Conservation (phyloP, 2,113 vertebrate genomes). For the Alligator mississippiensis region DNA sequence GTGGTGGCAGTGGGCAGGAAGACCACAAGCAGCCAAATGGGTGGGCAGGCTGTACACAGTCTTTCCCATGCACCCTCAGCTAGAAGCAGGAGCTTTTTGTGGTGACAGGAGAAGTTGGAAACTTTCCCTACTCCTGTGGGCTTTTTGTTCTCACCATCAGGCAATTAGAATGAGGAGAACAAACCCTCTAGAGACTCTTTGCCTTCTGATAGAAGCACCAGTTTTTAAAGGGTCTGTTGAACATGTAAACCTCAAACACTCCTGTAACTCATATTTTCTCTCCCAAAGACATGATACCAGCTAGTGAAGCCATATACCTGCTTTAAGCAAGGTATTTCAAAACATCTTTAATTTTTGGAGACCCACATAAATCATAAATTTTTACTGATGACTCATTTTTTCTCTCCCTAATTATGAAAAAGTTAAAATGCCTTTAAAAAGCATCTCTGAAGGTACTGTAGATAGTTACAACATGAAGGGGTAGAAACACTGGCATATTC, state of each 20-base stretch:
- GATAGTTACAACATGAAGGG: background rate
- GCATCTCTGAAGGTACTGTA: background rate
- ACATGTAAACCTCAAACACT: background rate
- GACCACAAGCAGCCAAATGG: too few relatives aligned
- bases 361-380: slow-evolving; percentile 17
- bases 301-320: background rate
- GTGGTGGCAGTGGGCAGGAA: background rate
- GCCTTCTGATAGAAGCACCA: background rate
- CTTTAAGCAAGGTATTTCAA: slow-evolving; percentile 62
- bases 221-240: background rate
- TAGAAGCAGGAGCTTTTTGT: background rate
- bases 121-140: background rate
- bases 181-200: background rate
- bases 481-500: background rate
- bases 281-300: slow-evolving; percentile 51
- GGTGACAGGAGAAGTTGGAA: background rate
- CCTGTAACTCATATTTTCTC: slow-evolving; percentile 40
- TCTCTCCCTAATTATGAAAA: background rate
- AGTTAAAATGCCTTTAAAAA: slow-evolving; percentile 29
- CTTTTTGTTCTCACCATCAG: background rate
- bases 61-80: background rate
- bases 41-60: too few relatives aligned
- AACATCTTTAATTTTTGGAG: slow-evolving; percentile 32
- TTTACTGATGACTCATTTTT: background rate
- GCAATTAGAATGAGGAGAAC: background rate